Conservation (phyloP, 1,140 invertebrate genomes). For the Drosophila fuyamai region DNA sequence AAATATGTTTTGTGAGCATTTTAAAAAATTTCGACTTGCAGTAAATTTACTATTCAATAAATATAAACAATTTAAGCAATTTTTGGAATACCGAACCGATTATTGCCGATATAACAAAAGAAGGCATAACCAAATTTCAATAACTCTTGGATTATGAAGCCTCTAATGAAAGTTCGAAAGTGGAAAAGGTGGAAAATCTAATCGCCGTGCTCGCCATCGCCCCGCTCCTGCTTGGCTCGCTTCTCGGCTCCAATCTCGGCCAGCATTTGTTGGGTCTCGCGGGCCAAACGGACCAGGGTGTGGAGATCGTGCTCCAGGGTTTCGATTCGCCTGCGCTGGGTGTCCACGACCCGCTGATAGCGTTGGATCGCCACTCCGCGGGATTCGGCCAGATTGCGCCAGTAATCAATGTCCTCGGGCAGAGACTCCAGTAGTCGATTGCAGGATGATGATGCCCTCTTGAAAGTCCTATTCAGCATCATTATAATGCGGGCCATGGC, state of each 20-base stretch:
- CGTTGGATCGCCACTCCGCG: slow-evolving; percentile 27
- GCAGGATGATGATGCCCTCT: background rate
- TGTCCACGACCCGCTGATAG: slow-evolving; percentile 30
- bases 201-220: slow-evolving; percentile 1
- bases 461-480: slow-evolving; percentile 10
- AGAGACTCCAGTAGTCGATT: background rate
- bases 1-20: too few relatives aligned
- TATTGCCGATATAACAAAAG: too few relatives aligned
- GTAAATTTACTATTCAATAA: too few relatives aligned
- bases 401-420: slow-evolving; percentile 25
- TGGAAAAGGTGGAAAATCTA: slow-evolving; percentile 11
- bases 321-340: slow-evolving; percentile 45
- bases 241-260: slow-evolving; percentile 26
- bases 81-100: too few relatives aligned
- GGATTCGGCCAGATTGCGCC: slow-evolving; percentile 43
- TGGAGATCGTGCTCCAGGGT: slow-evolving; percentile 37
- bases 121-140: background rate
- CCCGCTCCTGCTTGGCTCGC: background rate
- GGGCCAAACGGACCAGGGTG: slow-evolving; percentile 40
- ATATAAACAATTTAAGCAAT: too few relatives aligned
- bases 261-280: slow-evolving; percentile 54
- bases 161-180: slow-evolving; percentile 10
- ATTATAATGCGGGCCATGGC: slow-evolving; percentile 32
- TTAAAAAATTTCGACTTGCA: too few relatives aligned
- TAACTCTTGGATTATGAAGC: background rate